Percentiles rank a stretch among this genome's conserved stretches.
Conservation (phyloP, 2,888 invertebrate species). For the Cephonodes hylas region DNA sequence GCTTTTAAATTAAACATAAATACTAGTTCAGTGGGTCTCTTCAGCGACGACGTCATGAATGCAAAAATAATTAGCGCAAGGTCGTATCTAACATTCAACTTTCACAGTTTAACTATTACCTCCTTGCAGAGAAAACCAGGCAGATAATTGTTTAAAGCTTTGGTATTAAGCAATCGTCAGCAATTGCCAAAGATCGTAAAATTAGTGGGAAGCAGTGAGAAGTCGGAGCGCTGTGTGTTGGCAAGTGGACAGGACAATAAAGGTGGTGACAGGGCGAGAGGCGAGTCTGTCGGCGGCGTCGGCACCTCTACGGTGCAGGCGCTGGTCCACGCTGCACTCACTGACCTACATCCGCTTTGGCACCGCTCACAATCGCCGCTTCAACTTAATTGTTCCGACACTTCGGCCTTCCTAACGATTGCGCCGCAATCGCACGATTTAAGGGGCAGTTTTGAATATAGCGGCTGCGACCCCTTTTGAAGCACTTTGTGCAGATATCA, state of each 20-base stretch:
- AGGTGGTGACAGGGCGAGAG: slow-evolving; percentile 52
- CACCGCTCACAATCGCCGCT: slow-evolving; percentile 79
- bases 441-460: slow-evolving; percentile 61
- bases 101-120: not conserved
- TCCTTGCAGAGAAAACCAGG: not conserved
- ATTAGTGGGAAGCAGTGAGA: slow-evolving; percentile 16
- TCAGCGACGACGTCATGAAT: not conserved
- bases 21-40: not conserved
- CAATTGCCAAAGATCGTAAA: not conserved
- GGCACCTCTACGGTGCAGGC: slow-evolving; percentile 59
- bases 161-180: not conserved
- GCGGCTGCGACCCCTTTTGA: slow-evolving; percentile 52
- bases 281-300: slow-evolving; percentile 59
- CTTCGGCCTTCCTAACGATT: slow-evolving; percentile 78
- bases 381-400: slow-evolving; percentile 81
- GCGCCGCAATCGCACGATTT: slow-evolving; percentile 77
- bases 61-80: not conserved
- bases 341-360: slow-evolving; percentile 81
- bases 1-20: not conserved
- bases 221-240: slow-evolving; percentile 36
- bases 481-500: slow-evolving; percentile 45
- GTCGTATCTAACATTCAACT: not conserved
- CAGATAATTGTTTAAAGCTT: not conserved
- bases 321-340: slow-evolving; percentile 65
- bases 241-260: slow-evolving; percentile 55